Evolutionary conservation across 1,140 invertebrate genomes (phyloP).

Genomic region (Parasteatoda tepidariorum): DNA sequence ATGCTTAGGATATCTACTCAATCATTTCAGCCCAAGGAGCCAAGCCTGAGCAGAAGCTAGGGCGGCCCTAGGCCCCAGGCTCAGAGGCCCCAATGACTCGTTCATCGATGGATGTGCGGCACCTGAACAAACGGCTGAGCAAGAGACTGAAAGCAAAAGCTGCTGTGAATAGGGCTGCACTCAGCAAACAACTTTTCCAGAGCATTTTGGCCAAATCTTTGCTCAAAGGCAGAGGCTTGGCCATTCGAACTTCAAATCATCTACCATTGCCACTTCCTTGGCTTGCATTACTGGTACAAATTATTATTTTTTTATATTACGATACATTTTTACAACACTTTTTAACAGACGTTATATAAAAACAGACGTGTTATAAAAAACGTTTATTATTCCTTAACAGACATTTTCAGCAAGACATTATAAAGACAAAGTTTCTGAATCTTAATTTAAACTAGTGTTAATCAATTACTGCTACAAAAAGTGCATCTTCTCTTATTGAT

Average conservation of each 20-base stretch:
- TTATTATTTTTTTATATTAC: background rate
- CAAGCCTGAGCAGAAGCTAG: conserved; percentile 53
- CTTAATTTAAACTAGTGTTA: too few species aligned
- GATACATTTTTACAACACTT: background rate
- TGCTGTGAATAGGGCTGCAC: conserved; percentile 38
- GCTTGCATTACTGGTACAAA: conserved; percentile 54
- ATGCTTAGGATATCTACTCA: conserved; percentile 16
- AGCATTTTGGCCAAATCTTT: conserved; percentile 50
- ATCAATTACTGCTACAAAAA: too few species aligned
- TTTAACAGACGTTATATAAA: too few species aligned
- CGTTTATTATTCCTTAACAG: too few species aligned
- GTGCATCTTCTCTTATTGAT: too few species aligned
- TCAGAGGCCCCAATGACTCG: conserved; percentile 50
- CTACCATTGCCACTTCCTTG: conserved; percentile 53
- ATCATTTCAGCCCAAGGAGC: conserved; percentile 48
- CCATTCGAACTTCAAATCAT: conserved; percentile 39
- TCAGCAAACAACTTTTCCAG: conserved; percentile 58
- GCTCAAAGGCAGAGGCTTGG: conserved; percentile 53
- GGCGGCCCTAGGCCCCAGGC: conserved; percentile 41
- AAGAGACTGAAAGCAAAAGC: conserved; percentile 60
- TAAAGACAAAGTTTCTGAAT: too few species aligned
- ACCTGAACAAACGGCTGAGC: conserved; percentile 56
- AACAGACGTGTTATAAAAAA: too few species aligned
- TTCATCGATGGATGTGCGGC: conserved; percentile 56
- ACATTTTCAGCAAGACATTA: too few species aligned